A percentile compares a stretch with the other conserved stretches of the same genome.
Evolutionary conservation across 2,797 vertebrate species (phyloP).

Genomic region (Mormyrus hasselquistii): DNA sequence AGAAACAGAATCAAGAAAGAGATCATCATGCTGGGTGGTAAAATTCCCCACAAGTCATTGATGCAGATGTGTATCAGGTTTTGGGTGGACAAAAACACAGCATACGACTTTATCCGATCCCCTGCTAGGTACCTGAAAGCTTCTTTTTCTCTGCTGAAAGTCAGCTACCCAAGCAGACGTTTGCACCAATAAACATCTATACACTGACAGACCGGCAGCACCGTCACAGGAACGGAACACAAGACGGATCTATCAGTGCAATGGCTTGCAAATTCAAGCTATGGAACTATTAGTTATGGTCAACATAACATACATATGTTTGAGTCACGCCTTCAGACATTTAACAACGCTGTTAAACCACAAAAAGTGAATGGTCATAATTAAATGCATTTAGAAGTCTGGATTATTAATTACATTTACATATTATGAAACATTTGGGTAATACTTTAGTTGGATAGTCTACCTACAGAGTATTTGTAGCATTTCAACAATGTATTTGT

Average conservation of each 20-base stretch:
- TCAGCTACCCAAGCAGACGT: slow-evolving; percentile 26
- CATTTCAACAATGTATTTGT: background rate
- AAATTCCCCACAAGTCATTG: background rate
- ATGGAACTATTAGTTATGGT: background rate
- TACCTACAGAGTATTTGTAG: background rate
- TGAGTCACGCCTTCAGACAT: background rate
- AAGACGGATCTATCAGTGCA: background rate
- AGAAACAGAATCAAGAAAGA: background rate
- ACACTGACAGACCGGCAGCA: background rate
- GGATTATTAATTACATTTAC: background rate
- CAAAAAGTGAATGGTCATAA: background rate
- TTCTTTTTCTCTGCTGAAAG: slow-evolving; percentile 32
- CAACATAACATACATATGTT: background rate
- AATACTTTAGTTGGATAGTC: background rate
- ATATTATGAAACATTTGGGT: background rate
- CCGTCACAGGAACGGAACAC: background rate
- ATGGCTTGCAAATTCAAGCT: background rate
- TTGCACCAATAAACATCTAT: slow-evolving; percentile 24
- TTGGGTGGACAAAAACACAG: background rate
- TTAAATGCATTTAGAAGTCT: background rate
- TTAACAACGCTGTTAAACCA: background rate
- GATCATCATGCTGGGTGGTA: background rate
- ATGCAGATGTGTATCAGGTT: background rate
- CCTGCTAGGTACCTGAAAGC: background rate
- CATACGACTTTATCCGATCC: slow-evolving; percentile 5